Base-by-base conservation (phyloP, 2,113 vertebrate species). In the Rhinogobius similis region DNA sequence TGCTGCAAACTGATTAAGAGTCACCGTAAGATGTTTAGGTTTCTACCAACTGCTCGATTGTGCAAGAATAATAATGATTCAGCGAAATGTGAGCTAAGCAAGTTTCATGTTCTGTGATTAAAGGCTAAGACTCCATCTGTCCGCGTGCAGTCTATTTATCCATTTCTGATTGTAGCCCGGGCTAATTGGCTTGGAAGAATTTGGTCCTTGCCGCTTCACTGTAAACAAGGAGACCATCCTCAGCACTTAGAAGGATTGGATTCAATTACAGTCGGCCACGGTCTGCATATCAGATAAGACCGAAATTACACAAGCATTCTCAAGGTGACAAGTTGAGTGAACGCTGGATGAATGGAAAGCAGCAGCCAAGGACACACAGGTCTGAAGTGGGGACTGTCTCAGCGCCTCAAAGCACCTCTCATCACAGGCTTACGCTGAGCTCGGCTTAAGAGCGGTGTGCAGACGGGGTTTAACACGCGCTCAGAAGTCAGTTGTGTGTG, bases 291-390 rank as follows among this genome's bases (percentile, higher is more conserved):
- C 82, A 81, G 81, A 87, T 88, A 84, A 83, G 75, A 80, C 79
- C 70, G 32, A 72, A 87, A 87, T 86, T 75, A 85, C 76, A 85
- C 81, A 84, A 87, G 70, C 13, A 24, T 78, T 85, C 71, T 87
- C 72, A 87, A 88, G 83, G 88, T 89, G 89, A 86, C 81, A 82
- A 88, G 81, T 73, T 79, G 81, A 86, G 79, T 55, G 78, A 87
- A 82, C 79, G 78, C 69, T 58, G 78, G 67, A 62, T 78, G 85
- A 82, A 87, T 82, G 58, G 58, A 70, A 87, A 87, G 76, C 73
- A 85, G 85, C 79, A 73, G 76, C 81, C 86, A 88, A 89, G 81
- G 79, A 86, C 85, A 75, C 9, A 10, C 56, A 59, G 75, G 64
- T 65, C 64, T 68, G 73, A 73, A 79, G 43, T 65, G 66, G 70